Evolutionary conservation across 92 coral and sea anemone species (phyloP).

Genomic region (Pocillopora meandrina): DNA sequence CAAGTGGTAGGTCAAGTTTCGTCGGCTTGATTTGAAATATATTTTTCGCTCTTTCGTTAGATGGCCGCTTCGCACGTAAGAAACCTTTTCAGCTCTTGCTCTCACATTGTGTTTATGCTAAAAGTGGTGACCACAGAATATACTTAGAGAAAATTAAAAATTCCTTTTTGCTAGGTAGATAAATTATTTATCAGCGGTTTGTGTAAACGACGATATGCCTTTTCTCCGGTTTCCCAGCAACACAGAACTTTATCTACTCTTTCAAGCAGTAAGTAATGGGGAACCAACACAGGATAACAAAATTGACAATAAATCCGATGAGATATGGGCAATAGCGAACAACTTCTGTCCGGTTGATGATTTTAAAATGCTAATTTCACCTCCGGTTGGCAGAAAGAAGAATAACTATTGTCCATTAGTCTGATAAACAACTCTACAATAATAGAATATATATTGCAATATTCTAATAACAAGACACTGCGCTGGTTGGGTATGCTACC

Average conservation of each 20-base stretch:
- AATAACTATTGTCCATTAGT: not conserved
- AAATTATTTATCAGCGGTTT: slow-evolving; percentile 35
- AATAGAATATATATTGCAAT: not conserved
- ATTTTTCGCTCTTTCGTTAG: not conserved
- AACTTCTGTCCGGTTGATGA: not conserved
- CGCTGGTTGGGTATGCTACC: no score
- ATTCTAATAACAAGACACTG: not conserved
- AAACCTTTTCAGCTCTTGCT: not conserved
- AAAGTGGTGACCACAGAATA: slow-evolving; percentile 21
- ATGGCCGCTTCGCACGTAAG: not conserved
- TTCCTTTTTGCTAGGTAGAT: not conserved
- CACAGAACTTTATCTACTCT: not conserved
- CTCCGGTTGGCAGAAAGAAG: not conserved
- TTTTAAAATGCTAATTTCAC: slow-evolving; percentile 40
- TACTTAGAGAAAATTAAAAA: not conserved
- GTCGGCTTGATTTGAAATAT: not conserved
- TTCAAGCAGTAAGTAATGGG: not conserved
- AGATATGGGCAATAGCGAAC: not conserved
- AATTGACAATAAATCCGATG: not conserved
- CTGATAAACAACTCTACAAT: not conserved
- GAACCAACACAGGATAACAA: not conserved
- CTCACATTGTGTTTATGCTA: slow-evolving; percentile 9
- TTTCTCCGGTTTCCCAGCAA: not conserved
- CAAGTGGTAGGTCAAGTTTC: no score
- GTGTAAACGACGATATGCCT: not conserved